Conservation (phyloP, 2,113 vertebrate species). For the Onychostoma macrolepis region DNA sequence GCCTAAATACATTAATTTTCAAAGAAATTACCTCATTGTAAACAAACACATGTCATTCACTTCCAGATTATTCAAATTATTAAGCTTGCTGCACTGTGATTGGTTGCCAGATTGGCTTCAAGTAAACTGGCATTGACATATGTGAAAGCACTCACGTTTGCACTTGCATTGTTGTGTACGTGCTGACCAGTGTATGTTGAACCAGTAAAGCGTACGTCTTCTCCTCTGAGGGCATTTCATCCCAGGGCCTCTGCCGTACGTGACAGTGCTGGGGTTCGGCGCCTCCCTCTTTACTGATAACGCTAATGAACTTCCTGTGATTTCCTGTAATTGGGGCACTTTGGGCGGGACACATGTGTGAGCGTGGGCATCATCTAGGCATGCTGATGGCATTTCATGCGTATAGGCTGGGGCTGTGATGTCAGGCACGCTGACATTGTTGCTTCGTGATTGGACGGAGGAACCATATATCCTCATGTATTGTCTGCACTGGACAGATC, state of each 20-base stretch:
- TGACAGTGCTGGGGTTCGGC: constrained; percentile 58
- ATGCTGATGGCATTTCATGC: constrained; percentile 1
- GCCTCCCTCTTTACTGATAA: constrained; percentile 60
- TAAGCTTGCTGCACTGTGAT: neutral
- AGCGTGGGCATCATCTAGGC: constrained; percentile 9
- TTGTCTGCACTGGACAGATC: neutral
- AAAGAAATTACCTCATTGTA: neutral
- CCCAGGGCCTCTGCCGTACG: constrained; percentile 54
- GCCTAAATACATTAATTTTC: neutral
- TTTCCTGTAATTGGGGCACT: constrained; percentile 63
- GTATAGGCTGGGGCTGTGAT: neutral
- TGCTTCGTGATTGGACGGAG: constrained; percentile 21
- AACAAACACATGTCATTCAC: neutral
- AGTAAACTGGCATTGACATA: neutral
- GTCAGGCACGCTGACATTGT: neutral
- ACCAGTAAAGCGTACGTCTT: constrained; percentile 19
- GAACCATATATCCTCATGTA: constrained; percentile 30
- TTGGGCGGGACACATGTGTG: constrained; percentile 45
- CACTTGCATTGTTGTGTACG: constrained; percentile 43
- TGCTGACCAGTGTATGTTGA: constrained; percentile 44
- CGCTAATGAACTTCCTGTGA: constrained; percentile 65
- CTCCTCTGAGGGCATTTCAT: constrained; percentile 52
- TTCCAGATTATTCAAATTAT: neutral
- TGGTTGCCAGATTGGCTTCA: no score
- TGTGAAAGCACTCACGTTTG: constrained; percentile 1